These are phyloP conservation scores for Agonopterix heracliana DNA, from an alignment of 2,888 invertebrate genomes.

Conservation along the genomic window DNA sequence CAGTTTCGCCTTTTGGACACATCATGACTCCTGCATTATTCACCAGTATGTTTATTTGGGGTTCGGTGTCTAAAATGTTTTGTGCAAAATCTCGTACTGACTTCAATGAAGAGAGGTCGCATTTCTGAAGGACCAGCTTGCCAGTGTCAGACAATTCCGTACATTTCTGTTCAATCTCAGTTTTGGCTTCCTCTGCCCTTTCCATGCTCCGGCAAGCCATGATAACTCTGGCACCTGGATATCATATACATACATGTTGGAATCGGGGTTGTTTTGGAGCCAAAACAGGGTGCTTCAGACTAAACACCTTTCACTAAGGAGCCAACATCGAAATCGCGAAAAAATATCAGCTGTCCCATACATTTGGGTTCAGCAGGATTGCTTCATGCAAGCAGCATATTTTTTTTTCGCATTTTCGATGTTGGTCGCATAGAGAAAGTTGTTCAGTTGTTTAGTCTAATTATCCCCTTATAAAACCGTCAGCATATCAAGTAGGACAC, in stretches of 20 bases:
- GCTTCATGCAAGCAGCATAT: background rate
- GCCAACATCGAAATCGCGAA: too few relatives aligned
- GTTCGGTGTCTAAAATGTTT: conserved; percentile 71
- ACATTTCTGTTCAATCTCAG: conserved; percentile 66
- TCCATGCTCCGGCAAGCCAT: conserved; percentile 73
- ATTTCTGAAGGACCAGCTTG: conserved; percentile 62
- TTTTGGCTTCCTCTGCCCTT: conserved; percentile 75
- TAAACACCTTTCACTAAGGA: background rate
- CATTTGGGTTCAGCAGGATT: too few relatives aligned
- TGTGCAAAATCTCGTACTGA: conserved; percentile 79
- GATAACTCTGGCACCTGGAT: conserved; percentile 72
- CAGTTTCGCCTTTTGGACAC: conserved; percentile 79
- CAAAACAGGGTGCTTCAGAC: background rate
- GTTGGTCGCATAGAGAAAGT: too few relatives aligned
- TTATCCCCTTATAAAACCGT: too few relatives aligned
- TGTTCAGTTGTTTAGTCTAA: too few relatives aligned
- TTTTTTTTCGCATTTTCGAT: too few relatives aligned
- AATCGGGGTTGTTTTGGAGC: too few relatives aligned
- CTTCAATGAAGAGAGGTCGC: conserved; percentile 77
- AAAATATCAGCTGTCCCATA: too few relatives aligned
- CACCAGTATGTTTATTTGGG: conserved; percentile 78
- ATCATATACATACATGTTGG: background rate
- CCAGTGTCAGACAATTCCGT: conserved; percentile 57
- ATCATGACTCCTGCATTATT: conserved; percentile 84
- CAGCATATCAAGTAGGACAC: too few relatives aligned